Evolutionary conservation across 2,888 invertebrate species (phyloP).

Genomic region (Trachelus tabidus): DNA sequence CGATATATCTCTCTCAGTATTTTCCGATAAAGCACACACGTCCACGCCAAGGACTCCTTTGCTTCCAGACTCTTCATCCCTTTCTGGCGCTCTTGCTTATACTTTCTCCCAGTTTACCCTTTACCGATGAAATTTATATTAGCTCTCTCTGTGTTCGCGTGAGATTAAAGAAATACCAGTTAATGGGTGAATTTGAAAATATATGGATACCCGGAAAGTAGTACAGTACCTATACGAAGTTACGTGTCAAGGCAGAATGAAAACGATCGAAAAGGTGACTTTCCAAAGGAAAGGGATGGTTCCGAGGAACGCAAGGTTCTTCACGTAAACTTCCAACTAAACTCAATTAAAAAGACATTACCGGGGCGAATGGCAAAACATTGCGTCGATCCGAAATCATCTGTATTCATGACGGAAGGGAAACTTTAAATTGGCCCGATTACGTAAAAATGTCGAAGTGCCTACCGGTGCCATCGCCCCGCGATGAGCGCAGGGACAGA

Average conservation of each 20-base stretch:
- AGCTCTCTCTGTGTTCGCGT: too few relatives aligned
- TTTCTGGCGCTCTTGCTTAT: neutral
- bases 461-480: slow-evolving; percentile 8
- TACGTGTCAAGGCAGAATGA: neutral
- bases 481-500: neutral
- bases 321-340: slow-evolving; percentile 9
- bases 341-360: slow-evolving; percentile 40
- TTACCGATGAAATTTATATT: neutral
- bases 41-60: slow-evolving; percentile 20
- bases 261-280: neutral
- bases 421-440: slow-evolving; percentile 43
- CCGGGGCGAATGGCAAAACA: slow-evolving; percentile 31
- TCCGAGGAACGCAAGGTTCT: neutral
- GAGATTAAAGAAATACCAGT: neutral
- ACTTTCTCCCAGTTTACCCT: too few relatives aligned
- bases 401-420: slow-evolving; percentile 40
- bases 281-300: neutral
- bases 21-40: slow-evolving; percentile 54
- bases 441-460: slow-evolving; percentile 41
- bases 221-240: neutral
- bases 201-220: neutral
- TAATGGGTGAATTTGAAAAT: neutral
- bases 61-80: neutral
- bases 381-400: slow-evolving; percentile 24
- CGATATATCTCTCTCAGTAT: slow-evolving; percentile 63